Base-by-base conservation (phyloP, 2,888 invertebrate species). In the Idaea biselata region DNA sequence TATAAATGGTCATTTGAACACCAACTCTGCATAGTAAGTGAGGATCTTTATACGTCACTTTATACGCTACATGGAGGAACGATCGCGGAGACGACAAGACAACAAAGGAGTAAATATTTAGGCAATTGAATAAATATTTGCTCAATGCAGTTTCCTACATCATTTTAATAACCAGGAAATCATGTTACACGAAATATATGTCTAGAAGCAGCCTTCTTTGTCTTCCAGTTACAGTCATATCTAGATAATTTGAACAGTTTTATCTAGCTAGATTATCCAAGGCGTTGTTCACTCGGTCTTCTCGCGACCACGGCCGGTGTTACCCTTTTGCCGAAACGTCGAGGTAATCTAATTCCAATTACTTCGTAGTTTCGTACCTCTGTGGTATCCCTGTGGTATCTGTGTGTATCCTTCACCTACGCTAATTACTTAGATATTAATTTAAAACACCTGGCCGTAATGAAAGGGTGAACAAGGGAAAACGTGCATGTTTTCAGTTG, bases 1-100 rank as follows among this genome's bases (percentile, higher is more conserved):
- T 67, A 68, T 64, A 70, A 68, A 70, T 70, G 68, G 65, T n/a
- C 67, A 68, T 65, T 68, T 63, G n/a, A 32, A 44, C 44, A 44
- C 44, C 8, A 11, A 44, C 44, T 14, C 14, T 44, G 44, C 44
- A 44, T 44, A 44, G 44, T 44, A 44, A 44, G 44, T 44, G 44
- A 44, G 44, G 44, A 44, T 44, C n/a, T n/a, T n/a, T 8, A 44
- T 44, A 44, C 11, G 14, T 3, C 11, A 8, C 6, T 44, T 14
- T 11, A 44, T n/a, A 14, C 44, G 8, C 8, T 14, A 14, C 14
- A 11, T 44, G 14, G 2, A 8, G 8, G 44, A 44, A 44, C 3
- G 44, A 3, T 14, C 44, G 14, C 44, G 44, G 6, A 6, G 11
- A 14, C 7, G 8, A 44, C 44, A 14, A 8, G 8, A 44, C 44